Conservation (phyloP, 53 echinoderm and acorn worm species). For the Apostichopus leukothele region DNA sequence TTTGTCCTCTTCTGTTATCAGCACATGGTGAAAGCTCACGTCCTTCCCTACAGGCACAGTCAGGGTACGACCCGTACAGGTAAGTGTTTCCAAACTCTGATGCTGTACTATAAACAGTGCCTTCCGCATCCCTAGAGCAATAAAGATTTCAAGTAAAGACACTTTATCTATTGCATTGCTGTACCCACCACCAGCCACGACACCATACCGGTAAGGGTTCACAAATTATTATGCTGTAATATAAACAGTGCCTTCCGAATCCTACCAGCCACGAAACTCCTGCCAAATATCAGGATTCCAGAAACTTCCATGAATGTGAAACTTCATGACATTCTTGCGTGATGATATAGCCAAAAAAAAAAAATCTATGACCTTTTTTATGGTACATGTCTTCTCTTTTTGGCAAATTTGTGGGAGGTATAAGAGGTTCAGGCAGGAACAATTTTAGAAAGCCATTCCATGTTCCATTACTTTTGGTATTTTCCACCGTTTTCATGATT, state of each 20-base stretch:
- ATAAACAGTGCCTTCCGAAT: conserved; percentile 62
- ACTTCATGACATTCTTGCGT: no score
- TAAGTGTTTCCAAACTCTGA: conserved; percentile 89
- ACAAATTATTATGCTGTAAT: conserved; percentile 80
- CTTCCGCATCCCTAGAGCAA: conserved; percentile 63
- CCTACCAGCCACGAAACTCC: not conserved
- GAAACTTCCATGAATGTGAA: no score
- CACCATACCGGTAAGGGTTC: conserved; percentile 74
- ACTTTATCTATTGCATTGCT: not conserved
- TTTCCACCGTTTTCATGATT: no score
- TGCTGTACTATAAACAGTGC: conserved; percentile 64
- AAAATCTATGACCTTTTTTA: no score
- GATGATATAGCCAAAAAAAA: no score
- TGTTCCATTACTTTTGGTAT: no score
- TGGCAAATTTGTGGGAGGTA: no score
- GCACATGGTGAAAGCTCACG: conserved; percentile 71
- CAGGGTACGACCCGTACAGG: conserved; percentile 74
- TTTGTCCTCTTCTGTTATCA: conserved; percentile 49
- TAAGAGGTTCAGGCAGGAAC: no score
- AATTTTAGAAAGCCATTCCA: no score
- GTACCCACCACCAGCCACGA: not conserved
- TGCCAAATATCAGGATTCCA: no score
- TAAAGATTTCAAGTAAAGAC: not conserved
- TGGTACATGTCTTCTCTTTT: no score
- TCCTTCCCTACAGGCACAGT: conserved; percentile 82